Evolutionary conservation across 1,140 invertebrate genomes (phyloP).

Genomic region (Drosophila navojoa): DNA sequence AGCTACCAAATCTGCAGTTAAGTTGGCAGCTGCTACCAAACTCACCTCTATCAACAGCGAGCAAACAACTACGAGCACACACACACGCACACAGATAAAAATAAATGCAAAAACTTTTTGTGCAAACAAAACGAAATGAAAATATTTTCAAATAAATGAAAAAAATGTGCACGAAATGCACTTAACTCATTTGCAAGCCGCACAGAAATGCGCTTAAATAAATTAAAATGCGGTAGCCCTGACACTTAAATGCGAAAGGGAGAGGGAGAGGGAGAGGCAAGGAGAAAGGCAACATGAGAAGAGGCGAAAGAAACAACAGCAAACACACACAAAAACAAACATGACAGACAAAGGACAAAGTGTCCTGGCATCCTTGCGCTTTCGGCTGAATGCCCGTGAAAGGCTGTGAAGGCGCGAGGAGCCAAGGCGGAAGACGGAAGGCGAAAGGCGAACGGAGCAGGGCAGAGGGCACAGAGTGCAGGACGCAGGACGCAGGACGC

Average conservation of each 20-base stretch:
- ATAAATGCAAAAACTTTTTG: constrained; percentile 29
- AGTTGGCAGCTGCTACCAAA: constrained; percentile 35
- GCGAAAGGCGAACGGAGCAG: constrained; percentile 9
- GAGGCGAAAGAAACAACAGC: constrained; percentile 15
- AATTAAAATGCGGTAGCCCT: constrained; percentile 77
- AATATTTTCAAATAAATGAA: constrained; percentile 1
- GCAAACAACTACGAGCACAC: constrained; percentile 14
- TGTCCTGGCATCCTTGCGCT: constrained; percentile 45
- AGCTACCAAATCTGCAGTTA: constrained; percentile 12
- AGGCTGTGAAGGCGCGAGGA: constrained; percentile 56
- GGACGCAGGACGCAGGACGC: not conserved
- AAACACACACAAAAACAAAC: constrained; percentile 30
- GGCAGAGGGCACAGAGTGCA: not conserved
- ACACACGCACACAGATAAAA: constrained; percentile 6
- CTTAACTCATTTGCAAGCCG: constrained; percentile 70
- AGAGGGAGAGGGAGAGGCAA: not conserved
- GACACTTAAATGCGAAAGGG: constrained; percentile 64
- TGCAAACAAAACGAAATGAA: not conserved
- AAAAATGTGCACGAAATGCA: constrained; percentile 55
- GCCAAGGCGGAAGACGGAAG: constrained; percentile 1
- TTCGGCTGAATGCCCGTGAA: constrained; percentile 59
- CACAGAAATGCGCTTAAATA: constrained; percentile 70
- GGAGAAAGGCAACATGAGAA: constrained; percentile 8
- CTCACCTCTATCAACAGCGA: constrained; percentile 37
- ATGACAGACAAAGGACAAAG: constrained; percentile 38